Evolutionary conservation across 2,113 vertebrate species (phyloP).

Genomic region (Nycticorax nycticorax): DNA sequence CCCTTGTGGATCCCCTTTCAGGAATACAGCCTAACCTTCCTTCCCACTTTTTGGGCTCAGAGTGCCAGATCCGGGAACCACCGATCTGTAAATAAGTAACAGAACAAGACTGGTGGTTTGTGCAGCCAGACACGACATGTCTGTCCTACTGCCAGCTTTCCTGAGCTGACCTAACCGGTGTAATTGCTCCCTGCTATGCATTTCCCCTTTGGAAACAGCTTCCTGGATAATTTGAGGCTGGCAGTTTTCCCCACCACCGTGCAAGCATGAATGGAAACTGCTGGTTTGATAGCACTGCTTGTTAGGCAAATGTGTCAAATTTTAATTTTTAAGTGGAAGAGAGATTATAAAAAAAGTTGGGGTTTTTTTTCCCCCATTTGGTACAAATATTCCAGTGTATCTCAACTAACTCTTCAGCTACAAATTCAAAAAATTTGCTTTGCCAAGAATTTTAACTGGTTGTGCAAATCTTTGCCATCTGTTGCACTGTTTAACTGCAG

Average conservation of each 20-base stretch:
- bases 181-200: background rate
- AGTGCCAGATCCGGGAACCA: background rate
- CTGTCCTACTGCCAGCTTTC: background rate
- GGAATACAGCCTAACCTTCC: background rate
- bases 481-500: slow-evolving; percentile 59
- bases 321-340: background rate
- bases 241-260: background rate
- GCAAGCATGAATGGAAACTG: background rate
- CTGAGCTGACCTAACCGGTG: background rate
- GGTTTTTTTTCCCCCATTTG: background rate
- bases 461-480: slow-evolving; percentile 72
- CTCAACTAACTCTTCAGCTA: slow-evolving; percentile 12
- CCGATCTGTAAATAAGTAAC: background rate
- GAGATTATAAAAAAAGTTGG: background rate
- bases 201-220: background rate
- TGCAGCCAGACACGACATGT: fast-evolving
- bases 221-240: background rate
- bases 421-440: slow-evolving; percentile 56
- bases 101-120: background rate
- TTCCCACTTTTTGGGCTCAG: background rate
- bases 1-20: background rate
- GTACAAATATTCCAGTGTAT: slow-evolving; percentile 2
- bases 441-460: slow-evolving; percentile 57
- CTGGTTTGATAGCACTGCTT: background rate
- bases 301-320: background rate